Conservation (phyloP, 2,888 invertebrate species). For the Eudasyphora cyanicolor region DNA sequence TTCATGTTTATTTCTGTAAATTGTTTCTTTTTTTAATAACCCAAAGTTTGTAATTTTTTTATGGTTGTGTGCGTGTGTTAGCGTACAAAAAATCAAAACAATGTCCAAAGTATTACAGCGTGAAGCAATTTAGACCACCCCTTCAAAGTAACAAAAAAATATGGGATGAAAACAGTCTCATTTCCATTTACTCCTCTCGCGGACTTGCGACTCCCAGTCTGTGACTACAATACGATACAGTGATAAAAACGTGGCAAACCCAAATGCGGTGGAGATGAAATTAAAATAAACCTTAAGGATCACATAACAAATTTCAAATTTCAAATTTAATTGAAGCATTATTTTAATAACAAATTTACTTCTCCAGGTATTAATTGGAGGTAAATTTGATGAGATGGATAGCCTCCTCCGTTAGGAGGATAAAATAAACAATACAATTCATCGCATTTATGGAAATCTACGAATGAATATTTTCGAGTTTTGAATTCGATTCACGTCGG, state of each 20-base stretch:
- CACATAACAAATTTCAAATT: constrained; percentile 18
- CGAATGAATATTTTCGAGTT: too few species aligned
- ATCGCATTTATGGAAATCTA: too few species aligned
- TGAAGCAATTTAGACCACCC: constrained; percentile 29
- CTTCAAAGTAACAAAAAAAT: background rate
- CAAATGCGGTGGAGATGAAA: constrained; percentile 4
- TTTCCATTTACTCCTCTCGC: background rate
- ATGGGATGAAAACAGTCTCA: constrained; percentile 10
- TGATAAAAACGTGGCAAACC: background rate
- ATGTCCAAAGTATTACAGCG: constrained; percentile 22
- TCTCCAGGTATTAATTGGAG: background rate
- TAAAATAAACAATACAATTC: background rate
- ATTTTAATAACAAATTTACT: constrained; percentile 24
- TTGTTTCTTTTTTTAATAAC: constrained; percentile 48
- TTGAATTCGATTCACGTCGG: too few species aligned
- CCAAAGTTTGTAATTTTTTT: constrained; percentile 25
- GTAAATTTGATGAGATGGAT: too few species aligned
- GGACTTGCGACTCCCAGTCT: background rate
- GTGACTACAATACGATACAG: background rate
- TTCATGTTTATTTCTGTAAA: constrained; percentile 34
- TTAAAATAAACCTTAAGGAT: constrained; percentile 36
- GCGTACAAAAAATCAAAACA: background rate
- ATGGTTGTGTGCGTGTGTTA: background rate
- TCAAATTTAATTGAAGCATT: constrained; percentile 25
- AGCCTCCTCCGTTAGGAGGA: too few species aligned